A percentile compares a stretch with the other conserved stretches of the same genome.
Conservation (phyloP, 1,140 invertebrate species). For the Maconellicoccus hirsutus region DNA sequence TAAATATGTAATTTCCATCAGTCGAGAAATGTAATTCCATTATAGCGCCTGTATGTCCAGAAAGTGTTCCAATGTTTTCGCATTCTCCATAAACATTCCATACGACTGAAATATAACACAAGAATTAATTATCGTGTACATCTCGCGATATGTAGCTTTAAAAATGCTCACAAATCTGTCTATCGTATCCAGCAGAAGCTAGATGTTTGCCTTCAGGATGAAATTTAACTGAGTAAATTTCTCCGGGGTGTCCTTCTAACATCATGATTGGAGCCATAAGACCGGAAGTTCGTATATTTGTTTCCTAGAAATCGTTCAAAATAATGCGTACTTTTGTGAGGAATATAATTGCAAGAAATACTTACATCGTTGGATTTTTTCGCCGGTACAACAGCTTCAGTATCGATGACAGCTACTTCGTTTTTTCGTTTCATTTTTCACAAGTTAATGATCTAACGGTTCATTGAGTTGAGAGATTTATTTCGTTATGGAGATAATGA, state of each 20-base stretch:
- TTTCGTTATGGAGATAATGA: background rate
- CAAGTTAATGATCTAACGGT: background rate
- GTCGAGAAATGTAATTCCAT: slow-evolving; percentile 94
- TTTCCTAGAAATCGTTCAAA: background rate
- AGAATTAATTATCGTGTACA: background rate
- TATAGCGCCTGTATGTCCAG: slow-evolving; percentile 90
- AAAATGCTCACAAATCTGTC: slow-evolving; percentile 75
- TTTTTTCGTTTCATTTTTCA: background rate
- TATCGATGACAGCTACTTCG: background rate
- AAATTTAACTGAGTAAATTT: slow-evolving; percentile 88
- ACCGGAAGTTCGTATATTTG: slow-evolving; percentile 58
- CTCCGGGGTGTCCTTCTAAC: slow-evolving; percentile 90
- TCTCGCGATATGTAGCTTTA: no score
- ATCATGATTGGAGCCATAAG: slow-evolving; percentile 92
- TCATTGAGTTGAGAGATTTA: background rate
- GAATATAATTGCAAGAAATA: background rate
- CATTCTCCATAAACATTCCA: slow-evolving; percentile 98
- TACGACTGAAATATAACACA: slow-evolving; percentile 52
- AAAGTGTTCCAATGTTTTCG: slow-evolving; percentile 87
- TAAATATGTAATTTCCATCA: slow-evolving; percentile 81
- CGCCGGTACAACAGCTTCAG: background rate
- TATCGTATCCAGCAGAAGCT: slow-evolving; percentile 90
- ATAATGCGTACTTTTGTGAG: no score
- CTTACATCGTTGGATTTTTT: background rate
- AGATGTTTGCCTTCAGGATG: slow-evolving; percentile 91